Percentiles rank a stretch among this genome's conserved stretches.
Evolutionary conservation across 1,140 invertebrate species (phyloP).

Genomic region (Brachionus sp.): DNA sequence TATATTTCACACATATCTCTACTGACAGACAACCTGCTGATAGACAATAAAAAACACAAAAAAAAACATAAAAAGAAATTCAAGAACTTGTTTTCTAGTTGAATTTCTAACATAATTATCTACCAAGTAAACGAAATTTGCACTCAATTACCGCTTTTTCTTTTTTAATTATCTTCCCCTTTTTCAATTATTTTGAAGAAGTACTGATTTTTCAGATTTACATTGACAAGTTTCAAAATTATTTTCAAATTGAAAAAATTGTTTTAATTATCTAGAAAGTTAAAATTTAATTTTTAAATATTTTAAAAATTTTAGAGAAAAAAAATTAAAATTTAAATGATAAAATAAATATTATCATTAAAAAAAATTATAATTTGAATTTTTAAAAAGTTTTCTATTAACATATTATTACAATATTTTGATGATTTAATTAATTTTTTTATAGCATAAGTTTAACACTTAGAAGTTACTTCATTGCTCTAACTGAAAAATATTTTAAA

Average conservation of each 20-base stretch:
- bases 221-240: too few relatives aligned
- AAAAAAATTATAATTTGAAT: too few relatives aligned
- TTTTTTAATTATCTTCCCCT: not conserved
- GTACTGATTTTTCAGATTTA: not conserved
- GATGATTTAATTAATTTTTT: not conserved
- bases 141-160: slow-evolving; percentile 29
- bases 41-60: not conserved
- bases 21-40: not conserved
- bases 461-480: not conserved
- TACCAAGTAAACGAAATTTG: not conserved
- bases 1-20: not conserved
- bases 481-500: not conserved
- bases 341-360: too few relatives aligned
- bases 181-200: too few relatives aligned
- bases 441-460: not conserved
- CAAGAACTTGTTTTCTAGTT: not conserved
- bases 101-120: slow-evolving; percentile 25
- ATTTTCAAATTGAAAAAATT: too few relatives aligned
- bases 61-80: not conserved
- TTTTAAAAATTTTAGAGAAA: too few relatives aligned
- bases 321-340: too few relatives aligned
- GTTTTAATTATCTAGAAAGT: too few relatives aligned
- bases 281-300: too few relatives aligned
- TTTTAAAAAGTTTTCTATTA: too few relatives aligned
- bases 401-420: not conserved